phyloP scores from a whole-genome alignment of 2,797 vertebrate genomes.

The Anguilla marmorata region DNA sequence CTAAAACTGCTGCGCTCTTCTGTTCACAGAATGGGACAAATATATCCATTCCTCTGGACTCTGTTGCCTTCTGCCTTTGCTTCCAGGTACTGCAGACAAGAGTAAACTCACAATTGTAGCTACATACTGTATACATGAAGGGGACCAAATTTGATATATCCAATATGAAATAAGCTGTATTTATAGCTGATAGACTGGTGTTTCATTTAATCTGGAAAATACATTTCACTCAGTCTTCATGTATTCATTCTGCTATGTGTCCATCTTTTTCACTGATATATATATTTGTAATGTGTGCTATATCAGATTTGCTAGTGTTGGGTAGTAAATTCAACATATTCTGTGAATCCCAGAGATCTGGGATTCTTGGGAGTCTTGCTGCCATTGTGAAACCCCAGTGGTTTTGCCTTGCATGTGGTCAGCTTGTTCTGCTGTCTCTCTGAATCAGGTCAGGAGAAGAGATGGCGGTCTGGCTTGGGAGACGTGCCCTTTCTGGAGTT shows the following conservation, averaged over 20 bases:
- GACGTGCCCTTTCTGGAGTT: slow-evolving; percentile 64
- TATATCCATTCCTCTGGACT: slow-evolving; percentile 58
- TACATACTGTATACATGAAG: not conserved
- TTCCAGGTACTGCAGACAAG: slow-evolving; percentile 61
- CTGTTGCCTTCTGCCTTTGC: slow-evolving; percentile 68
- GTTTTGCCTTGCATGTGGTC: not conserved
- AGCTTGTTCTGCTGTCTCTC: slow-evolving; percentile 28
- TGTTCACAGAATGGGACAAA: slow-evolving; percentile 45
- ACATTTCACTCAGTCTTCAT: not conserved
- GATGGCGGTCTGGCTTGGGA: slow-evolving; percentile 38
- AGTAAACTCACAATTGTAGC: not conserved
- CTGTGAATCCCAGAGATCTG: not conserved
- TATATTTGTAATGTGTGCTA: not conserved
- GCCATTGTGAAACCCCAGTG: not conserved
- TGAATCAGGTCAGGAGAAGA: slow-evolving; percentile 59
- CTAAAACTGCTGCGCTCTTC: slow-evolving; percentile 2
- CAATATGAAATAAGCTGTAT: not conserved
- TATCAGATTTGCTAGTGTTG: not conserved
- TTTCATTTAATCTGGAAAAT: not conserved
- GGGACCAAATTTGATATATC: not conserved
- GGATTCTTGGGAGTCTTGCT: not conserved
- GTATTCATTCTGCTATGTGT: not conserved
- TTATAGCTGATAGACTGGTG: not conserved
- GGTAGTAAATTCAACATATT: not conserved
- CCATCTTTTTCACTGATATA: not conserved